Evolutionary conservation across 2,113 vertebrate genomes (phyloP).

Genomic region (Alouatta palliata): DNA sequence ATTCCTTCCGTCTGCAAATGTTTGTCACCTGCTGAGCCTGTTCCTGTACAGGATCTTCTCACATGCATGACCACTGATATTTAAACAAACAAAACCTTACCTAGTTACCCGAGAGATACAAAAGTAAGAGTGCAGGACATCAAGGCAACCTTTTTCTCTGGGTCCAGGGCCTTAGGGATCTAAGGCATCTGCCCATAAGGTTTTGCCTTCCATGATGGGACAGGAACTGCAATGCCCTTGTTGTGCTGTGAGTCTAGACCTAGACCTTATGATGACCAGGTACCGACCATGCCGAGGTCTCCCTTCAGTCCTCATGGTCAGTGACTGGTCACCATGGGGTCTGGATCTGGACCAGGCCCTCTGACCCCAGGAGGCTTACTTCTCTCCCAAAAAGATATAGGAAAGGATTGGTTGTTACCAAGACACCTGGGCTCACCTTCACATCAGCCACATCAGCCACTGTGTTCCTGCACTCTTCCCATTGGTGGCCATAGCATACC

Average conservation of each 20-base stretch:
- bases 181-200: fast-evolving
- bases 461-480: neutral
- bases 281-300: neutral
- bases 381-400: neutral
- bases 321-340: too few relatives aligned
- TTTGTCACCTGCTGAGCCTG: too few relatives aligned
- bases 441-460: neutral
- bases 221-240: neutral
- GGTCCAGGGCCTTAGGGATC: neutral
- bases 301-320: neutral
- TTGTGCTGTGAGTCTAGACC: neutral
- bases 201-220: neutral
- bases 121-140: neutral
- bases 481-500: neutral
- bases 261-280: fast-evolving
- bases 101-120: neutral
- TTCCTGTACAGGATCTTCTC: too few relatives aligned
- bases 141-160: neutral
- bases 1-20: too few relatives aligned
- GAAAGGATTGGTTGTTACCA: neutral
- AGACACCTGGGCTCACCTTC: neutral
- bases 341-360: neutral
- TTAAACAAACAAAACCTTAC: neutral
- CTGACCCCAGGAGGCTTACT: too few relatives aligned
- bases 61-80: fast-evolving